phyloP scores from a whole-genome alignment of 2,113 vertebrate genomes.

The Anguilla rostrata region DNA sequence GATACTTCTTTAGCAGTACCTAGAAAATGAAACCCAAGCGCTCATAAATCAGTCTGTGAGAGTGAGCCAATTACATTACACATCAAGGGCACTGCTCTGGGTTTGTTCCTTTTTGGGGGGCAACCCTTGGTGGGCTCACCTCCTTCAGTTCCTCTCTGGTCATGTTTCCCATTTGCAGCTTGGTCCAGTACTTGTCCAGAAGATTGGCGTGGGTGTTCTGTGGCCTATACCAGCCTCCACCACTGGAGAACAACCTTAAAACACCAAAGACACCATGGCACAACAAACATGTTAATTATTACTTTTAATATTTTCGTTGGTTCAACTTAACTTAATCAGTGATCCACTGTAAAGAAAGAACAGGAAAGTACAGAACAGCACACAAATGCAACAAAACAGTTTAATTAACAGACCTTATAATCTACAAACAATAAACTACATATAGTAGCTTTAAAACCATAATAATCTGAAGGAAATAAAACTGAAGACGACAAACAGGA shows the following conservation, averaged over 20 bases:
- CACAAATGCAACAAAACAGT: background rate
- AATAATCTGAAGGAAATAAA: background rate
- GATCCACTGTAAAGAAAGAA: background rate
- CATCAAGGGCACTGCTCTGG: background rate
- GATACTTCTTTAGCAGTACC: slow-evolving; percentile 79
- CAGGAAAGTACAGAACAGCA: background rate
- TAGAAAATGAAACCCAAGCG: slow-evolving; percentile 41
- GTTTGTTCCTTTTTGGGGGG: background rate
- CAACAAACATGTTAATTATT: background rate
- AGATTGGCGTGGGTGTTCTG: slow-evolving; percentile 83
- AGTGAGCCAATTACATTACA: background rate
- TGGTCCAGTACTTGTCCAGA: slow-evolving; percentile 93
- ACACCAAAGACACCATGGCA: slow-evolving; percentile 8
- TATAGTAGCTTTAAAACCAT: no score
- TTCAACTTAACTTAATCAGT: no score
- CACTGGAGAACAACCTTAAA: slow-evolving; percentile 78
- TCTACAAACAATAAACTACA: no score
- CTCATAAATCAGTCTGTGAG: background rate
- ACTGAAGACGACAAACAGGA: background rate
- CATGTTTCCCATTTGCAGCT: slow-evolving; percentile 86
- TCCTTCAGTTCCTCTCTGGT: slow-evolving; percentile 83
- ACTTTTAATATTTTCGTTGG: background rate
- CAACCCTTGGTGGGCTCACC: slow-evolving; percentile 58
- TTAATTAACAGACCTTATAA: no score
- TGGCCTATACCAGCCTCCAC: slow-evolving; percentile 83